Evolutionary conservation across 2,888 invertebrate genomes (phyloP).

Genomic region (Leptopilina syphax): DNA sequence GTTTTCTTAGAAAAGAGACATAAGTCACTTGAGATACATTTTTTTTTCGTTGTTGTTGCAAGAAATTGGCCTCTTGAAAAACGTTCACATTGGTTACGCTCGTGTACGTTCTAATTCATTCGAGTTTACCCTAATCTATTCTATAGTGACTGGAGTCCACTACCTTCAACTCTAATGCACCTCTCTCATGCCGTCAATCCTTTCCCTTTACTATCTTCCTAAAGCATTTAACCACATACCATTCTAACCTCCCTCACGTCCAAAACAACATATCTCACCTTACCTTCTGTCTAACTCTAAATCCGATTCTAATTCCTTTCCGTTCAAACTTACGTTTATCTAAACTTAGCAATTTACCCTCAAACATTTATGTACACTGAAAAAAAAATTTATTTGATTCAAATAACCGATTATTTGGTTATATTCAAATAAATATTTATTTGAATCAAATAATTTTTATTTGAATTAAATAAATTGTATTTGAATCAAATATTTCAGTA

Average conservation of each 20-base stretch:
- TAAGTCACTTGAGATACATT: conserved; percentile 30
- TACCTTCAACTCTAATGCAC: conserved; percentile 29
- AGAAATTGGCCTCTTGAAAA: conserved; percentile 6
- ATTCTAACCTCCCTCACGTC: background rate
- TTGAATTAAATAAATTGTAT: too few relatives aligned
- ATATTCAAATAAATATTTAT: too few relatives aligned
- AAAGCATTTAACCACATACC: conserved; percentile 28
- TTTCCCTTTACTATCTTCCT: conserved; percentile 33
- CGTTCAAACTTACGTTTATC: conserved; percentile 26
- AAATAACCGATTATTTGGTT: too few relatives aligned
- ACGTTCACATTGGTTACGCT: conserved; percentile 3
- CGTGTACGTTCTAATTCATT: conserved; percentile 33
- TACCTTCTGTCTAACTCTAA: conserved; percentile 9
- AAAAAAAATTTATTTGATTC: too few relatives aligned
- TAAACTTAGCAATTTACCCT: conserved; percentile 26
- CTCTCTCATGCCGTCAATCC: conserved; percentile 29
- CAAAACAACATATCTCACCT: conserved; percentile 18
- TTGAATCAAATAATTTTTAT: too few relatives aligned
- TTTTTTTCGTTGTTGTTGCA: background rate
- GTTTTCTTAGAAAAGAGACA: conserved; percentile 19
- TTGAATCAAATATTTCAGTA: too few relatives aligned
- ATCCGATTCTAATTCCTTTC: conserved; percentile 14
- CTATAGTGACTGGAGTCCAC: conserved; percentile 18
- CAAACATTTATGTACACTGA: too few relatives aligned
- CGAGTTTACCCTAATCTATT: conserved; percentile 25